Conservation (phyloP, 1,140 invertebrate species). For the Drosophila sturtevanti region DNA sequence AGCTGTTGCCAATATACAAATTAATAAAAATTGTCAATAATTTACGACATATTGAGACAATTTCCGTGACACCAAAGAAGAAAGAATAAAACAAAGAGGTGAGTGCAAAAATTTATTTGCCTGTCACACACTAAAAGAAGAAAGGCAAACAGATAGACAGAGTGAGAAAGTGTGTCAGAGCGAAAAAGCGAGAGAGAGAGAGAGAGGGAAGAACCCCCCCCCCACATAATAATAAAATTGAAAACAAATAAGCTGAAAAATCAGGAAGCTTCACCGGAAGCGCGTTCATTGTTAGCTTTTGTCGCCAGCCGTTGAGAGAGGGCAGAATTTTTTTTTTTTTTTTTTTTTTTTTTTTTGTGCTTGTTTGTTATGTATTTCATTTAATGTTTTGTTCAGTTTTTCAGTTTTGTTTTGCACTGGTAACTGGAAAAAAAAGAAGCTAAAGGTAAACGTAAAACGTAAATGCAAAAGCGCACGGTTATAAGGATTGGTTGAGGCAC, state of each 20-base stretch:
- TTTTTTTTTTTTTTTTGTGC: conserved; percentile 31
- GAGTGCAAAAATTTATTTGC: neutral
- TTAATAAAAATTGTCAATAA: conserved; percentile 33
- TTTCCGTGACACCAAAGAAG: conserved; percentile 40
- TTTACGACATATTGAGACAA: conserved; percentile 40
- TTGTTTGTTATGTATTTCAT: conserved; percentile 17
- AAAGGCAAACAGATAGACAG: neutral
- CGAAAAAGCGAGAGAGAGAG: neutral
- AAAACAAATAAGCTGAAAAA: conserved; percentile 70
- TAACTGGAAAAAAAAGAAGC: conserved; percentile 13
- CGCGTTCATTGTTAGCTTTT: conserved; percentile 64
- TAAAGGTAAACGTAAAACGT: conserved; percentile 35
- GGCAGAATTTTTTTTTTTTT: conserved; percentile 4
- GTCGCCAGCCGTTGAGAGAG: conserved; percentile 28
- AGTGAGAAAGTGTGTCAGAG: too few relatives aligned
- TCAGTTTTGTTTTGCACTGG: conserved; percentile 3
- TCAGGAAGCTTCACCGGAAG: conserved; percentile 54
- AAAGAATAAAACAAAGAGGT: conserved; percentile 23
- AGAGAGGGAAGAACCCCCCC: neutral
- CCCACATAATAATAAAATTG: conserved; percentile 71
- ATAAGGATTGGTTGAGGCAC: neutral
- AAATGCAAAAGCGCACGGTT: conserved; percentile 13
- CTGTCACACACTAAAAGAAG: neutral
- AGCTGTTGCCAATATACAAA: neutral
- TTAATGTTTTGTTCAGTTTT: conserved; percentile 4